Conservation (phyloP, 2,888 invertebrate species). For the Cerastis leucographa region DNA sequence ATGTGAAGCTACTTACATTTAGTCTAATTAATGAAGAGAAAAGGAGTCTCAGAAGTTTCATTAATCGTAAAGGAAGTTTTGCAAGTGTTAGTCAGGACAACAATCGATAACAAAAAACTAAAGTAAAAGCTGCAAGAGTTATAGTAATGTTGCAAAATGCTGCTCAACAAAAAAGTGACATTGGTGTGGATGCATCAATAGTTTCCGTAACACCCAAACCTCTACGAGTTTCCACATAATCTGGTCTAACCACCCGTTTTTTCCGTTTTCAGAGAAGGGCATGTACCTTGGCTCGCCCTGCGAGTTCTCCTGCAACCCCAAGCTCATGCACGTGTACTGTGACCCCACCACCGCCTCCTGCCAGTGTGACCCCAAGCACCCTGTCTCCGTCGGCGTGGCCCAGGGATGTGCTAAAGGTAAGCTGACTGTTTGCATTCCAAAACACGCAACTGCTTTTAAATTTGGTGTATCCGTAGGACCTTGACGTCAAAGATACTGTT, state of each 20-base stretch:
- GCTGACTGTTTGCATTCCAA: slow-evolving; percentile 64
- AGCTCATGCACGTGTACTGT: slow-evolving; percentile 94
- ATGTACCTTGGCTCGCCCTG: slow-evolving; percentile 95
- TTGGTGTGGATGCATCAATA: not conserved
- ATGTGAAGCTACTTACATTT: not conserved
- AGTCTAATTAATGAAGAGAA: not conserved
- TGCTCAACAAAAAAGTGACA: not conserved
- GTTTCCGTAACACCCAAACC: not conserved
- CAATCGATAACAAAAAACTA: not conserved
- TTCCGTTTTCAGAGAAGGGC: slow-evolving; percentile 92
- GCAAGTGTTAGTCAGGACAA: not conserved
- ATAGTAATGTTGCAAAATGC: not conserved
- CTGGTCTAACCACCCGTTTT: not conserved
- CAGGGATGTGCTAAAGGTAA: slow-evolving; percentile 96
- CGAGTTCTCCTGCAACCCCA: slow-evolving; percentile 93
- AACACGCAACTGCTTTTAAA: not conserved
- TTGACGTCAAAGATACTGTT: not conserved
- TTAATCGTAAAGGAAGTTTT: not conserved
- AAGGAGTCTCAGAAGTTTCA: not conserved
- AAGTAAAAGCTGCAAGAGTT: not conserved
- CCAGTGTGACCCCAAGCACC: slow-evolving; percentile 95
- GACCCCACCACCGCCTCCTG: slow-evolving; percentile 93
- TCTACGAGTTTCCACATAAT: not conserved
- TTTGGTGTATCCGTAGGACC: not conserved
- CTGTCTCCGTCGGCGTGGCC: slow-evolving; percentile 94